Evolutionary conservation across 2,113 vertebrate species (phyloP), one percentile per base, ranked within the genome.

Genomic region (Propithecus coquereli): DNA sequence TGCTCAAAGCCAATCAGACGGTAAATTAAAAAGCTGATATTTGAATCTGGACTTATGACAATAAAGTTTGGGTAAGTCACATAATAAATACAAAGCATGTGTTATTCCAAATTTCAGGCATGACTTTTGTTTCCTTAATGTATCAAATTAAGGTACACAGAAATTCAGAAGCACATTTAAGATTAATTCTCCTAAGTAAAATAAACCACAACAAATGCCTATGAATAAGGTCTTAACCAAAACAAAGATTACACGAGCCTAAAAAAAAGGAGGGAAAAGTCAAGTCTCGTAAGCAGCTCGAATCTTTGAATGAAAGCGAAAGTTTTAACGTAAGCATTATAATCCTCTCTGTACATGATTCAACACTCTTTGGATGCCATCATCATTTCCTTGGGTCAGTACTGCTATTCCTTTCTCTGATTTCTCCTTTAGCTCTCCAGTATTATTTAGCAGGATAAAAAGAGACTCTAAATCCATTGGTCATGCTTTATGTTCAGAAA

Each of bases 131-230:
- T 94, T 94, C 71, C 91, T 89, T 96, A 80, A 91, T 63, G 77
- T 93, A 79, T 93, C 94, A 97, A 94, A 96, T 79, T 93, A 95
- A 93, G 94, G 94, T 23, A 95, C 89, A 95, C 70, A 96, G 76
- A 95, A 95, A 87, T 91, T 86, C 63, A 86, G 77, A 91, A 94
- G 61, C 61, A 86, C 88, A 93, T 95, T 97, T 94, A 77, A 79
- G 73, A 94, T 92, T 65, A 80, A 90, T 40, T 93, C 27, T 83
- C 61, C 27, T 71, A 86, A 91, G 43, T 83, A 97, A 96, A 94
- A 93, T 87, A 94, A 97, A 92, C 43, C 63, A 87, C 54, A 97
- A 96, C 80, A 96, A 90, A 97, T 94, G 70, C 47, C 57, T 95
- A 40, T 73, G 73, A 84, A 79, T 52, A 91, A 34, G 16, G 27